Evolutionary conservation across 2,888 invertebrate genomes (phyloP), one percentile per base, ranked within the genome.

Genomic region (Itoplectis maculator): DNA sequence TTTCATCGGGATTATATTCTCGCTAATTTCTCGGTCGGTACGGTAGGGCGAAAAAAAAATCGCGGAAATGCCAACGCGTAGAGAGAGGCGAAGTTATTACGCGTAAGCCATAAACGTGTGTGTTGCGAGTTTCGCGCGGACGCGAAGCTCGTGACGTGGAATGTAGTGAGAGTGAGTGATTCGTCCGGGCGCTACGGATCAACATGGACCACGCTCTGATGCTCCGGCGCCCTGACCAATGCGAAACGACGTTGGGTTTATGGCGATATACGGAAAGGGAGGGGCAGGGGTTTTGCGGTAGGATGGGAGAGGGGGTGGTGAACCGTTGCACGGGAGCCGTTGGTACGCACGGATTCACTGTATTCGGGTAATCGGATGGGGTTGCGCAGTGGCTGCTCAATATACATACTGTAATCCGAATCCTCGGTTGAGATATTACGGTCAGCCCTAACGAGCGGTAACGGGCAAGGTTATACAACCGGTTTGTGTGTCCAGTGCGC

Each of bases 371-470:
- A 20, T 51, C 3, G 9, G 51, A 7, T 8, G 20, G 42, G 20
- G 42, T 9, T 37, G 20, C 29, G 65, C 7, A 20, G n/a, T 66
- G 9, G 23, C 66, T 66, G 18, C 18, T 51, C 51, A 8, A 9
- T 20, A 7, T 51, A 20, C 51, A 20, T 20, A 2, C 20, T 51
- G 47, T 61, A 73, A 61, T 56, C 35, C 20, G 49, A 49, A 61
- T 35, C 47, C 47, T 61, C 59, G 18, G 61, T 61, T 18, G 20
- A 20, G 8, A 18, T 61, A 73, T 61, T 59, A 73, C 11, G 72
- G 72, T 47, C 37, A 35, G 35, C 45, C 47, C 47, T 47, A 73
- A 73, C 72, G 59, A 61, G 72, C 35, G 35, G 23, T 61, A 73
- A 73, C 45, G 35, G 35, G 18, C n/a, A 11, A 11, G 47, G 45